Evolutionary conservation across 2,113 vertebrate species (phyloP), one percentile per base, ranked within the genome.

Genomic region (Myrmophylax atrothorax): DNA sequence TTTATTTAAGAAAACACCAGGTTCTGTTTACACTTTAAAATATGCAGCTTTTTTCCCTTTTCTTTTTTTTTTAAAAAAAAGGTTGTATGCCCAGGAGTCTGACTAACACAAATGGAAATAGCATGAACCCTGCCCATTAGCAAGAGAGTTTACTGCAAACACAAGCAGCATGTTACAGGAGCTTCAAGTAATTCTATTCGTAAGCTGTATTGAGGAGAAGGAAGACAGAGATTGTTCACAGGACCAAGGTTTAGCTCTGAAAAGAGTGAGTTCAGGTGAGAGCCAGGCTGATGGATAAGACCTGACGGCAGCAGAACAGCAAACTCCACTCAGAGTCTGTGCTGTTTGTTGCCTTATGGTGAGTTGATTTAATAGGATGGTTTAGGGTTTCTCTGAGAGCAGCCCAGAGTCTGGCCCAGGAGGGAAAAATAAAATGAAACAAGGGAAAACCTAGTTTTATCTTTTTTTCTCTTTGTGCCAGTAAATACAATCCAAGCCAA

Each of bases 1-100:
- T 95, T 97, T 97, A 94, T 95, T 97, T 97, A 94, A 97, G 94
- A 95, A 95, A 95, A 90, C 93, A 97, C 80, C 58, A 89, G 84
- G 89, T 89, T 91, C 66, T 96, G 69, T 96, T 97, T 95, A 79
- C 69, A 82, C 64, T 85, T 90, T 94, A 94, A 94, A 95, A 96
- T 88, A 84, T 12, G 55, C 56, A 82, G 59, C 3, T 1, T 59
- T 87, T 80, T 46, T 13, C 1, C 7, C 1, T 26, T 15, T 52
- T 38, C 29, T n/a, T 29, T 37, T 47, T 68, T 47, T 29, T 28
- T 19, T 2, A 7, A 17, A 9, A 35, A 22, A 19, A 38, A 59
- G 10, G 19, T 38, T 47, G 13, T 35, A 20, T 59, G 75, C 93
- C 87, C 78, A 50, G 92, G 86, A 84, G 84, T 52, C 78, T 89